Percentiles rank a stretch among this genome's conserved stretches.
phyloP scores from a whole-genome alignment of 2,113 vertebrate species.

The Zingel zingel region DNA sequence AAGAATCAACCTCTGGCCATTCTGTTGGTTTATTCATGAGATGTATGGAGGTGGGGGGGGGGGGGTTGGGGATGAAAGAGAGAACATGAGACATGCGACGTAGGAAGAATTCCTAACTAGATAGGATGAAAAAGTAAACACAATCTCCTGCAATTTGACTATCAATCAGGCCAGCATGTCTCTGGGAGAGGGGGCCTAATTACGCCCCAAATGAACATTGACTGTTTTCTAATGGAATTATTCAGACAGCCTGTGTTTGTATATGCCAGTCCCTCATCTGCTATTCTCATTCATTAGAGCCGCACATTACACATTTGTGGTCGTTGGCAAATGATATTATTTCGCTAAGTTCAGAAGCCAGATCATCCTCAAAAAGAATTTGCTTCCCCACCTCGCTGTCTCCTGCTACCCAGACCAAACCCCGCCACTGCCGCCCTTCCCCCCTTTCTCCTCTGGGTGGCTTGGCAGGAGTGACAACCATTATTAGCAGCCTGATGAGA shows the following conservation, averaged over 20 bases:
- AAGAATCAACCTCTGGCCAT: conserved; percentile 69
- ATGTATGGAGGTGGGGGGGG: neutral
- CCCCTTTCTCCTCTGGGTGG: conserved; percentile 11
- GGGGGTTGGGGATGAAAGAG: conserved; percentile 42
- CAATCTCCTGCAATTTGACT: conserved; percentile 77
- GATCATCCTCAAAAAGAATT: conserved; percentile 59
- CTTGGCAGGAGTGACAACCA: conserved; percentile 41
- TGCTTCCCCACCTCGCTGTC: neutral
- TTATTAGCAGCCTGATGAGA: conserved; percentile 59
- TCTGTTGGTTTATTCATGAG: conserved; percentile 78
- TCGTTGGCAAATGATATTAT: conserved; percentile 56
- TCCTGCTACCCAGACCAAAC: conserved; percentile 7
- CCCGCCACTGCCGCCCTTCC: neutral
- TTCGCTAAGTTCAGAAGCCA: conserved; percentile 48
- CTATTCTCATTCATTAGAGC: conserved; percentile 75
- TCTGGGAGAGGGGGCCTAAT: conserved; percentile 72
- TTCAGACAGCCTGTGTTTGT: conserved; percentile 74
- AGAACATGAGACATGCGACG: conserved; percentile 57
- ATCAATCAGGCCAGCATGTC: conserved; percentile 75
- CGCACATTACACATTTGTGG: conserved; percentile 68
- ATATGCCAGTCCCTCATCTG: conserved; percentile 66
- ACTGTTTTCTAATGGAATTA: conserved; percentile 83
- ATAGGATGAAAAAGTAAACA: conserved; percentile 73
- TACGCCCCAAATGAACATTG: conserved; percentile 79
- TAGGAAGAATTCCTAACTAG: conserved; percentile 69